Evolutionary conservation across 2,113 vertebrate genomes (phyloP).

Genomic region (Pantherophis guttatus): DNA sequence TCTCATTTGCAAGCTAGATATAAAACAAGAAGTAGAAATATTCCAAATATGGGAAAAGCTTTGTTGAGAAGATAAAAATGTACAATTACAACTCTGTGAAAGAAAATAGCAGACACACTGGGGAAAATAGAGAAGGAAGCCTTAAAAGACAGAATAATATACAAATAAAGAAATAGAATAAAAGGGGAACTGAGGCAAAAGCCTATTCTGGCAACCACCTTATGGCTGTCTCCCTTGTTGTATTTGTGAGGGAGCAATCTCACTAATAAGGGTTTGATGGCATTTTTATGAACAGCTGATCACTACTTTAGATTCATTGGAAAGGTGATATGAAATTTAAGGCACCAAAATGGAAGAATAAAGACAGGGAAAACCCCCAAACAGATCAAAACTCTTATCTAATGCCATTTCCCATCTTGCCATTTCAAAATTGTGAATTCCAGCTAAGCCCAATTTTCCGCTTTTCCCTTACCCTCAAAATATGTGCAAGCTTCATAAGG

Average conservation of each 20-base stretch:
- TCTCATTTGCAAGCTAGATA: not conserved
- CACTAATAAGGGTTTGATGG: not conserved
- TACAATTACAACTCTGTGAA: not conserved
- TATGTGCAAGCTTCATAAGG: not conserved
- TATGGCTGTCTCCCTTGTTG: not conserved
- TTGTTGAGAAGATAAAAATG: not conserved
- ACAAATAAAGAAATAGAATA: not conserved
- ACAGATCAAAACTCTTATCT: not conserved
- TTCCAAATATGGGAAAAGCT: not conserved
- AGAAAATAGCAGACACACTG: not conserved
- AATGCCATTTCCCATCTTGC: not conserved
- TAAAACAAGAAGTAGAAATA: not conserved
- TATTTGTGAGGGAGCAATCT: not conserved
- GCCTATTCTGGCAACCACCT: not conserved
- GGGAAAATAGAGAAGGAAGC: not conserved
- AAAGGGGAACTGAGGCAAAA: not conserved
- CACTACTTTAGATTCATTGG: not conserved
- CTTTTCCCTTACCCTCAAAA: not conserved
- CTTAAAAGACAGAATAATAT: not conserved
- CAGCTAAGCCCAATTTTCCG: not conserved
- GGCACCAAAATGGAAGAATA: not conserved
- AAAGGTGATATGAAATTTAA: not conserved
- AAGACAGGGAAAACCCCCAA: not conserved
- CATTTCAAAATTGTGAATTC: not conserved
- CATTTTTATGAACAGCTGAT: not conserved